Evolutionary conservation across 2,797 vertebrate genomes (phyloP), one percentile per base, ranked within the genome.

Genomic region (Nyctibius grandis): DNA sequence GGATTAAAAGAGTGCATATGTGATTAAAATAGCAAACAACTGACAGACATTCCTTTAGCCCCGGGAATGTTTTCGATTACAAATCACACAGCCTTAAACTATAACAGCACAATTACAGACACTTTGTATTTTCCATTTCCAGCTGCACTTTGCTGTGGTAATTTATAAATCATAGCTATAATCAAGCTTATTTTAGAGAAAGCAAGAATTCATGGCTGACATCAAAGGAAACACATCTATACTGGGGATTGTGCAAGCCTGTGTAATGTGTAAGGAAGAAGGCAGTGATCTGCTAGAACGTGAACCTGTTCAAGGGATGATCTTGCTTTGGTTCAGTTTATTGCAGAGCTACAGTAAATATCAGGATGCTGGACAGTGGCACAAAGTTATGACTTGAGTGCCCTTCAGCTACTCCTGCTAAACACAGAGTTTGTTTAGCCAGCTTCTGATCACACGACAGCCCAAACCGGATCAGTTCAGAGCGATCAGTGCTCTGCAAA

Each of bases 91-190:
- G 59, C 42, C 74, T 92, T 64, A 90, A 96, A 93, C 93, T 42
- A 91, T 26, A 88, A 81, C 34, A 85, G 89, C 82, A 38, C 73
- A 82, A 96, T 91, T 91, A 88, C 60, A 88, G 50, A 84, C 81
- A 88, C 65, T 93, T 44, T 56, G 84, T 89, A 33, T 89, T 91
- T 94, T 61, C 69, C 61, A 81, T 45, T 93, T 93, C 81, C 92
- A 79, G 82, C 88, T 93, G 93, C 47, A 75, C 81, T 95, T 51
- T 68, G 78, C 87, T 75, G 68, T 45, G 45, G 88, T 80, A 77
- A 96, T 94, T 95, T 85, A 85, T 77, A 95, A 91, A 88, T 88
- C 82, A 88, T 15, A 93, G 73, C 42, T 63, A 69, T 44, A 83
- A 81, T 54, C 0, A 5, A 95, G 60, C 81, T 87, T 76, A 80